Evolutionary conservation across 1,140 invertebrate genomes (phyloP).

Genomic region (Drosophila elegans): DNA sequence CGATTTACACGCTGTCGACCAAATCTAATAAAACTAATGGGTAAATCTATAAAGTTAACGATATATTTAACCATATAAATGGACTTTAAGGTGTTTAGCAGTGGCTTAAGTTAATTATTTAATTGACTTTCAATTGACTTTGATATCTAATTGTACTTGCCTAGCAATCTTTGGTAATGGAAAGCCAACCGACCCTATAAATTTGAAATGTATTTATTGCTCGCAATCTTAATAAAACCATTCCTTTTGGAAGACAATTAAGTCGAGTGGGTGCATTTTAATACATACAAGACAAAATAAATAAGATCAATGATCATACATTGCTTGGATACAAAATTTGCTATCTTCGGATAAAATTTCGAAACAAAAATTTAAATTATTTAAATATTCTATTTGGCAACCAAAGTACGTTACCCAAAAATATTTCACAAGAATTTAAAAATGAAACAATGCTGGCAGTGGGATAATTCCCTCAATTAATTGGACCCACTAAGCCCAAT

Average conservation of each 20-base stretch:
- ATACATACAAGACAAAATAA: too few species aligned
- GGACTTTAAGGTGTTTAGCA: slow-evolving; percentile 29
- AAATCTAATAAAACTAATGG: slow-evolving; percentile 43
- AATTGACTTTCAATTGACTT: slow-evolving; percentile 9
- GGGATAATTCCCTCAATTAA: slow-evolving; percentile 25
- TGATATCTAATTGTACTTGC: not conserved
- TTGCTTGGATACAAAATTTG: too few species aligned
- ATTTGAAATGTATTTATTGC: not conserved
- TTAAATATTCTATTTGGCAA: too few species aligned
- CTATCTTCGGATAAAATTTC: not conserved
- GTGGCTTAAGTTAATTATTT: slow-evolving; percentile 5
- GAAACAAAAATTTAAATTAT: not conserved
- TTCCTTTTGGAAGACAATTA: not conserved
- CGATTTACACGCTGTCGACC: slow-evolving; percentile 26
- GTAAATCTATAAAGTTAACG: slow-evolving; percentile 33
- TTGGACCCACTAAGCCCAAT: slow-evolving; percentile 16
- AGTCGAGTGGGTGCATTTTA: too few species aligned
- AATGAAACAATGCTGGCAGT: not conserved
- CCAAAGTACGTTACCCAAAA: not conserved
- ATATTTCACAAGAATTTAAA: not conserved
- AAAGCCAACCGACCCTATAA: not conserved
- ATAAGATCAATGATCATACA: too few species aligned
- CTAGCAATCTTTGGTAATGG: not conserved
- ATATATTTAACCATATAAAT: slow-evolving; percentile 30
- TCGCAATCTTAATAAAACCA: too few species aligned